Evolutionary conservation across 2,888 invertebrate species (phyloP).

Genomic region (Agrenia bidenticulata): DNA sequence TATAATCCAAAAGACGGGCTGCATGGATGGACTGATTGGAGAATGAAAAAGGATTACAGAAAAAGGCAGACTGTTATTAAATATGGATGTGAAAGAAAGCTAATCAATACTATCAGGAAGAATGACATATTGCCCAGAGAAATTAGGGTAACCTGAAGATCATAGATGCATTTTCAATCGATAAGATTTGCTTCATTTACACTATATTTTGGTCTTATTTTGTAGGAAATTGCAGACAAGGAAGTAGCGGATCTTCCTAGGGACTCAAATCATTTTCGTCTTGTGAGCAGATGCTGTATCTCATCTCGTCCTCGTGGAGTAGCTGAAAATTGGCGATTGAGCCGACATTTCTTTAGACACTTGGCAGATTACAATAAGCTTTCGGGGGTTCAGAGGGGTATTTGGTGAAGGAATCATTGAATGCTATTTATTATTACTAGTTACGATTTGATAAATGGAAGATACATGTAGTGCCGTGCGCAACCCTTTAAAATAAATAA

Average conservation of each 20-base stretch:
- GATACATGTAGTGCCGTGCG: too few species aligned
- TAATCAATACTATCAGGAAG: conserved; percentile 78
- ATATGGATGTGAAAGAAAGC: conserved; percentile 72
- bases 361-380: conserved; percentile 92
- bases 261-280: conserved; percentile 67
- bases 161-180: too few species aligned
- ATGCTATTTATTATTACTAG: too few species aligned
- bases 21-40: conserved; percentile 72
- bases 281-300: conserved; percentile 77
- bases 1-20: conserved; percentile 18
- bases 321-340: conserved; percentile 78
- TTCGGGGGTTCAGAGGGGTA: conserved; percentile 88
- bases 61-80: conserved; percentile 73
- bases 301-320: conserved; percentile 84
- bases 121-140: conserved; percentile 82
- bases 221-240: conserved; percentile 73
- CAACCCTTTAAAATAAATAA: too few species aligned
- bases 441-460: too few species aligned
- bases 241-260: conserved; percentile 76
- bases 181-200: not conserved
- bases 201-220: conserved; percentile 15
- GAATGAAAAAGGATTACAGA: conserved; percentile 84
- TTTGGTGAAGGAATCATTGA: too few species aligned
- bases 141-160: conserved; percentile 62
- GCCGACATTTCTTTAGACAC: conserved; percentile 86